Evolutionary conservation across 2,888 invertebrate species (phyloP).

Genomic region (Drepanosiphum platanoidis): DNA sequence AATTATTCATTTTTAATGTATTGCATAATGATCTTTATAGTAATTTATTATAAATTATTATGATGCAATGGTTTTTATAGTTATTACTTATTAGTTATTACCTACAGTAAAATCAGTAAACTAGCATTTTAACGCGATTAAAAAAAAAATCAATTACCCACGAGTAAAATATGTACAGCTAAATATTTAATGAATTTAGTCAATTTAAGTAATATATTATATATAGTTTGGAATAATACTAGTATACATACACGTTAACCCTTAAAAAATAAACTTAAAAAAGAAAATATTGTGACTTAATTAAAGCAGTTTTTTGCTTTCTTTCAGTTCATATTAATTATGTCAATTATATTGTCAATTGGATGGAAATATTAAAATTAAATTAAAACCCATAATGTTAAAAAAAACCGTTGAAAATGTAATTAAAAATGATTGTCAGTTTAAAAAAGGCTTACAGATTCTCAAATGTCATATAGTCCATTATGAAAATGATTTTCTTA

Average conservation of each 20-base stretch:
- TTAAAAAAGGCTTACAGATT: not conserved
- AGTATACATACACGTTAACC: not conserved
- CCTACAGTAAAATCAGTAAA: not conserved
- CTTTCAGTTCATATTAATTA: not conserved
- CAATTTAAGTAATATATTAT: too few relatives aligned
- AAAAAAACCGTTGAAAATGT: not conserved
- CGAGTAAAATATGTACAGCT: not conserved
- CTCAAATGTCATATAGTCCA: not conserved
- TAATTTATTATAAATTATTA: not conserved
- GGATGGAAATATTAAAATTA: not conserved
- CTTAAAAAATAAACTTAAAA: not conserved
- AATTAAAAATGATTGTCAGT: not conserved
- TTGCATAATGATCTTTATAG: not conserved
- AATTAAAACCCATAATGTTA: not conserved
- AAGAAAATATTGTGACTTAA: not conserved
- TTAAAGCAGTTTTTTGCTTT: not conserved
- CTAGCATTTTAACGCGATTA: not conserved
- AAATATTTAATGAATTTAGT: not conserved
- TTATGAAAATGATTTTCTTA: not conserved
- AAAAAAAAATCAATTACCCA: slow-evolving; percentile 1
- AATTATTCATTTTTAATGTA: not conserved
- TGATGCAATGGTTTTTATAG: not conserved
- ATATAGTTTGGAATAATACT: not conserved
- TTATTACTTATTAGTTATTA: too few relatives aligned
- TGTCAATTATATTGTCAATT: not conserved